Percentiles rank a stretch among this genome's conserved stretches.
Evolutionary conservation across 1,140 invertebrate genomes (phyloP).

Genomic region (Procambarus clarkii): DNA sequence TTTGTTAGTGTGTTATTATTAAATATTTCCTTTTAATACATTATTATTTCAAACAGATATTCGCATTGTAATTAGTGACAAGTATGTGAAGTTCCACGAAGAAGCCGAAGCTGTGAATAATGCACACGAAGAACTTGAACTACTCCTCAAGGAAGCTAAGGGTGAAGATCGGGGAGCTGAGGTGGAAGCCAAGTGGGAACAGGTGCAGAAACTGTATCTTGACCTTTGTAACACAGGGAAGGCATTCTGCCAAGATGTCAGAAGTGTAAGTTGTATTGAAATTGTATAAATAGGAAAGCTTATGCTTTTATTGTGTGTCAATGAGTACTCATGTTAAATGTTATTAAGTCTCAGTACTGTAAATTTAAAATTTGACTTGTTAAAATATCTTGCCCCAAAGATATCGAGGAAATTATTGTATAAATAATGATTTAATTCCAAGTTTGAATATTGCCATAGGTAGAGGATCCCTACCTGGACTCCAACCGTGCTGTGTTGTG

Average conservation of each 20-base stretch:
- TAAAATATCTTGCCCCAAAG: too few species aligned
- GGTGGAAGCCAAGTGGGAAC: constrained; percentile 81
- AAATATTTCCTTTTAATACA: too few species aligned
- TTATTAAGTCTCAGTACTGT: too few species aligned
- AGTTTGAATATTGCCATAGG: constrained; percentile 76
- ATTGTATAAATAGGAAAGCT: too few species aligned
- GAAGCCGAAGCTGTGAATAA: constrained; percentile 82
- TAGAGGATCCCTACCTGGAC: constrained; percentile 85
- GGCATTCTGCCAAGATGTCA: constrained; percentile 82
- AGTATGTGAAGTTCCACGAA: constrained; percentile 86
- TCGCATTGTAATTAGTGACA: constrained; percentile 76
- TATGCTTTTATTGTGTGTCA: too few species aligned
- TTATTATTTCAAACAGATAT: constrained; percentile 33
- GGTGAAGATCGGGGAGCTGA: constrained; percentile 74
- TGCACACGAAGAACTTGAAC: constrained; percentile 83
- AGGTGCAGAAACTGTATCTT: constrained; percentile 80
- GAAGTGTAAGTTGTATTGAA: constrained; percentile 77
- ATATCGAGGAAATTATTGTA: too few species aligned
- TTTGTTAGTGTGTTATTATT: too few species aligned
- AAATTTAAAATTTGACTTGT: too few species aligned
- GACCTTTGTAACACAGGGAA: constrained; percentile 81
- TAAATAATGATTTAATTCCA: too few species aligned
- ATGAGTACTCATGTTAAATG: too few species aligned
- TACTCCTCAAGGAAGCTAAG: constrained; percentile 79
- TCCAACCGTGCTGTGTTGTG: constrained; percentile 82